Base-by-base conservation (phyloP, 2,888 invertebrate species). In the Andrena haemorrhoa region DNA sequence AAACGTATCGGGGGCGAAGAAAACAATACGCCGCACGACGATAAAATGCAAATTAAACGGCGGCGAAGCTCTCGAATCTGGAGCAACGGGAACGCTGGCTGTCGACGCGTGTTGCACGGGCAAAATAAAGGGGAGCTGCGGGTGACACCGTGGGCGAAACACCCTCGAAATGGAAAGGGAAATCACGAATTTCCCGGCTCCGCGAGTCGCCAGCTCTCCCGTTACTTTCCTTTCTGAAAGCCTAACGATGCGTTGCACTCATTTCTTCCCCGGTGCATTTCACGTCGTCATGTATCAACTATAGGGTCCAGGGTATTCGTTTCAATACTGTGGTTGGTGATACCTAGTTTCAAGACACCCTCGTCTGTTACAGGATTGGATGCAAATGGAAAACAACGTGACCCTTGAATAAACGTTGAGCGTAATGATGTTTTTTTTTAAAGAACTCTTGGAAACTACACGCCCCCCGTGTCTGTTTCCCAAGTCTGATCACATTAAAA, bases 41-140 rank as follows among this genome's bases (percentile, higher is more conserved):
- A 74, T 74, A 74, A 74, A 66, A 74, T 77, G 65, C 77, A 74
- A 77, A 77, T 77, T 74, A 66, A 49, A 77, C 65, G 49, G 20
- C 29, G 20, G 23, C 31, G 16, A 16, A 31, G 23, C 64, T 29
- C 35, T 10, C 64, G 60, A 41, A 74, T 51, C 51, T 66, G 8
- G 65, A 65, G 64, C 58, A 74, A 58, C 65, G 58, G 20, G 58
- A 20, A 8, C 26, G 26, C n/a, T 61, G 1, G 16, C 51, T 35
- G 7, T 20, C 68, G 23, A 10, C 56, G 68, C 47, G 56, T 56
- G 23, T 56, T 33, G 49, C 31, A 3, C 16, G 33, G 23, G 3
- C 16, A 20, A 8, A 47, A 20, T 41, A 65, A 76, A 77, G 35
- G 49, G 58, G 33, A 73, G 74, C 49, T 73, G 49, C 16, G 64